A percentile compares a stretch with the other conserved stretches of the same genome.
phyloP scores from a whole-genome alignment of 1,140 invertebrate species.

The Temnothorax curvispinosus region DNA sequence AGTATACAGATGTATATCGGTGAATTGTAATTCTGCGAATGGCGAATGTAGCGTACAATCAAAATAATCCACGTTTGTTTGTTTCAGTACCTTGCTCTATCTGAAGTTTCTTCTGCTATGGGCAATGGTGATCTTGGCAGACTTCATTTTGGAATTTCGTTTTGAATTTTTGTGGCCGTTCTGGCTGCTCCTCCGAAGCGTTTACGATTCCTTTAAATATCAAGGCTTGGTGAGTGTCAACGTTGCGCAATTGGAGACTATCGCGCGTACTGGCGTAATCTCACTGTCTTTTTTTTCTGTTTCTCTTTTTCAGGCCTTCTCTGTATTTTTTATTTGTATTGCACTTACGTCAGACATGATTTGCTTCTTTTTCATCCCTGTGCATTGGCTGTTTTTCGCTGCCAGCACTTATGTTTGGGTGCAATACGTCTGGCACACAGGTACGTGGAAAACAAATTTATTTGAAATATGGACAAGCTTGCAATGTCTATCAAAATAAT shows the following conservation, averaged over 20 bases:
- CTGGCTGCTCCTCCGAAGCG: slow-evolving; percentile 97
- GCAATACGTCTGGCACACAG: slow-evolving; percentile 99
- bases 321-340: slow-evolving; percentile 99
- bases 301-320: slow-evolving; percentile 97
- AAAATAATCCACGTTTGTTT: slow-evolving; percentile 71
- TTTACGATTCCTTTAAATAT: slow-evolving; percentile 99
- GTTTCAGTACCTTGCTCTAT: slow-evolving; percentile 96
- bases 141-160: slow-evolving; percentile 99
- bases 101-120: slow-evolving; percentile 98
- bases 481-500: background rate
- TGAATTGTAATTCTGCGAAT: background rate
- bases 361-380: slow-evolving; percentile 99
- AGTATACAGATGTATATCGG: too few relatives aligned
- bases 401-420: slow-evolving; percentile 99
- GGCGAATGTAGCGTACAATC: background rate
- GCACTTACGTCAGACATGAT: slow-evolving; percentile 99
- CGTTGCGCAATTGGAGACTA: background rate
- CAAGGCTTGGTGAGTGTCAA: slow-evolving; percentile 97
- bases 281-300: slow-evolving; percentile 64
- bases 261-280: slow-evolving; percentile 88
- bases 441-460: slow-evolving; percentile 86
- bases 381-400: slow-evolving; percentile 99
- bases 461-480: background rate
- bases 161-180: slow-evolving; percentile 99
- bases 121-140: slow-evolving; percentile 97